phyloP scores from a whole-genome alignment of 1,140 invertebrate species.

The Brachionus sp. region DNA sequence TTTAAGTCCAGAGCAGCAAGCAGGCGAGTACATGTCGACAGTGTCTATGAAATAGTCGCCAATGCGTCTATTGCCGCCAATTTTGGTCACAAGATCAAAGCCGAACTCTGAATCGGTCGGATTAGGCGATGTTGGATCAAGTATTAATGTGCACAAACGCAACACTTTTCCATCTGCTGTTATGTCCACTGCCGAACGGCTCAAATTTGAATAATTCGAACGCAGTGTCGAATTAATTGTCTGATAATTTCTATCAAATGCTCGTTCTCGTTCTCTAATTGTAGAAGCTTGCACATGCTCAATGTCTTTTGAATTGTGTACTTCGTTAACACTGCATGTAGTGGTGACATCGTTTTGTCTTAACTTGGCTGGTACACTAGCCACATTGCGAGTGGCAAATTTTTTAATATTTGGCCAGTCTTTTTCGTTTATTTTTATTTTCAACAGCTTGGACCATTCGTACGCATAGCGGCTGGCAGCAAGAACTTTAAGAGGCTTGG shows the following conservation, averaged over 20 bases:
- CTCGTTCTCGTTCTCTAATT: background rate
- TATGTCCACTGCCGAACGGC: slow-evolving; percentile 40
- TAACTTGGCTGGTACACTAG: background rate
- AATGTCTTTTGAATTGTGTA: background rate
- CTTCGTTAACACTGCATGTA: background rate
- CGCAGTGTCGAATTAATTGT: slow-evolving; percentile 21
- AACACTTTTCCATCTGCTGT: slow-evolving; percentile 37
- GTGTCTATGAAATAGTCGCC: slow-evolving; percentile 42
- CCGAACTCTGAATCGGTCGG: slow-evolving; percentile 42
- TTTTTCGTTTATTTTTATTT: slow-evolving; percentile 38
- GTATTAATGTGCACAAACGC: background rate
- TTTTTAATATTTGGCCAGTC: slow-evolving; percentile 41
- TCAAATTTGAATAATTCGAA: slow-evolving; percentile 2
- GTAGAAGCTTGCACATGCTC: background rate
- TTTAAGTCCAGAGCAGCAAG: background rate
- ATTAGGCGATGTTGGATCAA: slow-evolving; percentile 20
- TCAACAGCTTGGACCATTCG: slow-evolving; percentile 39
- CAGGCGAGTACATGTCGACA: slow-evolving; percentile 29
- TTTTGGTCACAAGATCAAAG: slow-evolving; percentile 32
- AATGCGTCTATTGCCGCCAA: background rate
- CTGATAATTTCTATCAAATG: background rate
- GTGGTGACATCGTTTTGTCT: background rate
- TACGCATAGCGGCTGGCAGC: slow-evolving; percentile 36
- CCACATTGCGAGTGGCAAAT: background rate
- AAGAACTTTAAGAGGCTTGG: slow-evolving; percentile 6